phyloP scores from a whole-genome alignment of 2,797 vertebrate genomes.

The Enteromius trimaculatus region DNA sequence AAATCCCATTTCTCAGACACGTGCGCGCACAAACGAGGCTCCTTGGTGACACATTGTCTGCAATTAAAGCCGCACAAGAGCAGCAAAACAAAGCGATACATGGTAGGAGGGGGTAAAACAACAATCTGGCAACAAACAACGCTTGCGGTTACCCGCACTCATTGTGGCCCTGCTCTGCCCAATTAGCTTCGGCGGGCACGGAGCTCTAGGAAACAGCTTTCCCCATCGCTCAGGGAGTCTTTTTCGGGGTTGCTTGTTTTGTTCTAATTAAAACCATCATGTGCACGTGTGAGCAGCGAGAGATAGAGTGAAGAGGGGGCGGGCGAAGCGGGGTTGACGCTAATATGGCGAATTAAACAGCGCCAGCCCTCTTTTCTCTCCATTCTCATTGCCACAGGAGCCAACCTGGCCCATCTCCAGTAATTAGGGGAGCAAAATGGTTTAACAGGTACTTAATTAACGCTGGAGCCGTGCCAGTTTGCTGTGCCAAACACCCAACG shows the following conservation, averaged over 20 bases:
- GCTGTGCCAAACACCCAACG: constrained; percentile 76
- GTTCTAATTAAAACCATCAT: constrained; percentile 81
- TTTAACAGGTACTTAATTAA: constrained; percentile 84
- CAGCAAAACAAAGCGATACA: constrained; percentile 58
- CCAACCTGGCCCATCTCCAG: constrained; percentile 73
- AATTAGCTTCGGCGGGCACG: constrained; percentile 74
- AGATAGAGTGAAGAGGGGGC: constrained; percentile 27
- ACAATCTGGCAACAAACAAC: constrained; percentile 74
- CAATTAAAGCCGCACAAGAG: constrained; percentile 57
- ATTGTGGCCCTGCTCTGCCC: constrained; percentile 74
- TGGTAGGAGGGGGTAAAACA: constrained; percentile 36
- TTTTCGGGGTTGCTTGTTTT: constrained; percentile 76
- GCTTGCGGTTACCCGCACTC: constrained; percentile 69
- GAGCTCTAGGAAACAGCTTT: constrained; percentile 62
- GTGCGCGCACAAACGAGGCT: constrained; percentile 49
- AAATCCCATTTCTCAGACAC: constrained; percentile 50
- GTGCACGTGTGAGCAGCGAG: constrained; percentile 57
- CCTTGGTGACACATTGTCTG: constrained; percentile 38
- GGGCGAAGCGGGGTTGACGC: constrained; percentile 48
- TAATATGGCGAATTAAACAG: constrained; percentile 65
- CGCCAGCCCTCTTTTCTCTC: constrained; percentile 63
- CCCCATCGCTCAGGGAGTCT: constrained; percentile 72
- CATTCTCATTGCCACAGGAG: constrained; percentile 55
- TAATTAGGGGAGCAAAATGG: constrained; percentile 76
- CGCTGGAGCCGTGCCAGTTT: constrained; percentile 75